A percentile compares a stretch with the other conserved stretches of the same genome.
These are phyloP conservation scores for Cyanistes caeruleus DNA, from an alignment of 2,113 vertebrate species.

Conservation along the genomic window DNA sequence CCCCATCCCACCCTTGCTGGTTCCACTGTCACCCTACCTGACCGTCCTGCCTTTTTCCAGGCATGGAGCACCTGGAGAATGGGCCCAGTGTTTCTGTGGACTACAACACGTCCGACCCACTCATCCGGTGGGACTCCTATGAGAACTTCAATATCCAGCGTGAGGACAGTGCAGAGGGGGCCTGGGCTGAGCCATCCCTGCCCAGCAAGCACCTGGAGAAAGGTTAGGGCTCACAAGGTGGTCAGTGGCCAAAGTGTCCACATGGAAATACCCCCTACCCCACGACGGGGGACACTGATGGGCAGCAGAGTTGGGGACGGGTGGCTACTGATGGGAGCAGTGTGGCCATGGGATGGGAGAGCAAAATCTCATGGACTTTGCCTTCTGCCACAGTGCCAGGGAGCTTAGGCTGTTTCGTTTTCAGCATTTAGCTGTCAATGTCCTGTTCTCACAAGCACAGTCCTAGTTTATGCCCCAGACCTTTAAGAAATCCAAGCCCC, in stretches of 20 bases:
- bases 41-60: constrained; percentile 56
- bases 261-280: not conserved
- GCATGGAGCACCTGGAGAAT: constrained; percentile 94
- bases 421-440: not conserved
- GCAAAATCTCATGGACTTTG: not conserved
- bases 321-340: not conserved
- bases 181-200: constrained; percentile 13
- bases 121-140: constrained; percentile 97
- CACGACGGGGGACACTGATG: not conserved
- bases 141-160: constrained; percentile 89
- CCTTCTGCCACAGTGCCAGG: not conserved
- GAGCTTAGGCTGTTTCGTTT: not conserved
- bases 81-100: constrained; percentile 94
- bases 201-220: constrained; percentile 51
- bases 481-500: not conserved
- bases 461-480: not conserved
- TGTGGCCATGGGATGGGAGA: not conserved
- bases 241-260: not conserved
- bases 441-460: not conserved
- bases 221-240: not conserved
- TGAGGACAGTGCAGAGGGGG: constrained; percentile 86
- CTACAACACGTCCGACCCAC: constrained; percentile 93
- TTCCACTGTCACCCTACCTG: not conserved
- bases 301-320: not conserved
- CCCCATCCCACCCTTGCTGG: not conserved